Evolutionary conservation across 2,113 vertebrate genomes (phyloP).

Genomic region (Alethe castanea): DNA sequence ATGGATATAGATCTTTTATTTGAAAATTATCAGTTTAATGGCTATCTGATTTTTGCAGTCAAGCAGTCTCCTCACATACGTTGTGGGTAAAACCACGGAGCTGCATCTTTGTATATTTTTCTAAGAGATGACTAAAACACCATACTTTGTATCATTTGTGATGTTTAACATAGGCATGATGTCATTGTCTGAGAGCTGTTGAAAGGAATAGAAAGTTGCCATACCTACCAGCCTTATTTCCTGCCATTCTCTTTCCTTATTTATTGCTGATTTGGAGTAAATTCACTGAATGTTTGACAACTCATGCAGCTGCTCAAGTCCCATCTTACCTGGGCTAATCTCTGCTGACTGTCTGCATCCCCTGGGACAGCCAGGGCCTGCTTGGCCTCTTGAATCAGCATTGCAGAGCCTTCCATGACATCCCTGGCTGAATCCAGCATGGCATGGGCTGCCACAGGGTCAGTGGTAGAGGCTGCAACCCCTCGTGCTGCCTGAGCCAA

Average conservation of each 20-base stretch:
- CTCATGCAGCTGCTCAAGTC: neutral
- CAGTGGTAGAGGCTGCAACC: constrained; percentile 90
- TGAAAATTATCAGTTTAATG: neutral
- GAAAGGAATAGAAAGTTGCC: neutral
- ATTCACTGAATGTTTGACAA: neutral
- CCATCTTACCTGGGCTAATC: constrained; percentile 89
- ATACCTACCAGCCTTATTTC: neutral
- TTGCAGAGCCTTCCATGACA: constrained; percentile 96
- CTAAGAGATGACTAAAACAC: neutral
- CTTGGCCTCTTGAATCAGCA: constrained; percentile 96
- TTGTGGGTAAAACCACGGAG: neutral
- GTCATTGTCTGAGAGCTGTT: neutral
- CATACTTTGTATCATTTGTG: neutral
- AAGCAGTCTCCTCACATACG: neutral
- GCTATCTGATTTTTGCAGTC: neutral
- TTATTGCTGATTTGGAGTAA: neutral
- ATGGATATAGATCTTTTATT: neutral
- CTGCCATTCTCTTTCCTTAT: neutral
- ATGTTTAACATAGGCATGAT: neutral
- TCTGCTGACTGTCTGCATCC: constrained; percentile 95
- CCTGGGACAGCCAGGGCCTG: constrained; percentile 92
- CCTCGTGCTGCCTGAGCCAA: constrained; percentile 94
- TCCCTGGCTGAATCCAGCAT: constrained; percentile 95
- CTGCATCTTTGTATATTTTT: neutral
- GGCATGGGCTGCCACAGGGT: constrained; percentile 85